Percentiles rank a stretch among this genome's conserved stretches.
These are phyloP conservation scores for Carcinoscorpius rotundicauda DNA, from an alignment of 1,140 invertebrate species.

Conservation along the genomic window DNA sequence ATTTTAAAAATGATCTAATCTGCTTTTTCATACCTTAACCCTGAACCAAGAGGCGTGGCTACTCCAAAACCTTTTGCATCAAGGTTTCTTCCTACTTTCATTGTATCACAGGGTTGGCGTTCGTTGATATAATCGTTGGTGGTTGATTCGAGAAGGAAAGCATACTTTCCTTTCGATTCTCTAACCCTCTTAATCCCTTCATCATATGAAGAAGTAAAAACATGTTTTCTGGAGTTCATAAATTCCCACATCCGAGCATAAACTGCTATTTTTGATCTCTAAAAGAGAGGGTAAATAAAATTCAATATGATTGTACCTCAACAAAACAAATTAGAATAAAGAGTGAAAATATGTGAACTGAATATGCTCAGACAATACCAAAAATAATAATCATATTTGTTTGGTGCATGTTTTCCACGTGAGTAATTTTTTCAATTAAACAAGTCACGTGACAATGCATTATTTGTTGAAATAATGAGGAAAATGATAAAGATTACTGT, in stretches of 20 bases:
- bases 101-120: slow-evolving; percentile 83
- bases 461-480: no score
- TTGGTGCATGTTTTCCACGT: no score
- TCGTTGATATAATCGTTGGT: slow-evolving; percentile 92
- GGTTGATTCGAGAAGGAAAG: slow-evolving; percentile 85
- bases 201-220: slow-evolving; percentile 67
- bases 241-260: slow-evolving; percentile 94
- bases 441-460: no score
- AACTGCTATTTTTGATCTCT: slow-evolving; percentile 77
- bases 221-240: slow-evolving; percentile 71
- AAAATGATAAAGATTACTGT: no score
- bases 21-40: slow-evolving; percentile 53
- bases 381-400: no score
- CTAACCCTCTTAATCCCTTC: slow-evolving; percentile 71
- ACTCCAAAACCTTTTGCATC: slow-evolving; percentile 90
- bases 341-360: no score
- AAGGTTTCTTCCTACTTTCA: slow-evolving; percentile 81
- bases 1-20: no score
- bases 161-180: slow-evolving; percentile 76
- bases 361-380: no score
- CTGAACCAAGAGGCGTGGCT: slow-evolving; percentile 78
- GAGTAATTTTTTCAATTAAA: no score
- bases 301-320: no score
- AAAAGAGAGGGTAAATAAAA: slow-evolving; percentile 24
- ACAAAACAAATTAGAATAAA: no score